Conservation (phyloP, 2,888 invertebrate genomes). For the Acleris holmiana region DNA sequence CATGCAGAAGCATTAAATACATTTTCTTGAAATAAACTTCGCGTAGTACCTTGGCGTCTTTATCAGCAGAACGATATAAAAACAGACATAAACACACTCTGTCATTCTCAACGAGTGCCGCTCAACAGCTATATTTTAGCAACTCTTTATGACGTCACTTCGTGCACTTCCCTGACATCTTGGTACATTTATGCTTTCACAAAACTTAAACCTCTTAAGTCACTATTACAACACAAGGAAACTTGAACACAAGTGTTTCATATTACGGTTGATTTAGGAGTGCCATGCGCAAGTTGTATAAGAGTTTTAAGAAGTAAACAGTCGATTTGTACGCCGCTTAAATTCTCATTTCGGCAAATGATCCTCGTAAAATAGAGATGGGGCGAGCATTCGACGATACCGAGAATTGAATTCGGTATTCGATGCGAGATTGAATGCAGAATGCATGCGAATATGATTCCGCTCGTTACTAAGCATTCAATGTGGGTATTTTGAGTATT, state of each 20-base stretch:
- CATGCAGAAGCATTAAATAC: too few species aligned
- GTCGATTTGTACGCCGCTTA: conserved; percentile 48
- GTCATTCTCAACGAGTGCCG: conserved; percentile 2
- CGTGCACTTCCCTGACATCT: neutral
- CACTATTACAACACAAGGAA: too few species aligned
- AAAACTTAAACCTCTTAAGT: too few species aligned
- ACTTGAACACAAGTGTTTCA: neutral
- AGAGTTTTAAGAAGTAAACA: conserved; percentile 26
- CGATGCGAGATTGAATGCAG: conserved; percentile 26
- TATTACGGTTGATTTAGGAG: neutral
- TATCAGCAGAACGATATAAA: neutral
- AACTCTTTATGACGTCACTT: conserved; percentile 10
- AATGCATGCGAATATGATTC: conserved; percentile 24
- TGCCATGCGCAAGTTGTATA: conserved; percentile 25
- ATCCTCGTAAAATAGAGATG: conserved; percentile 47
- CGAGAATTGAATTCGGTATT: conserved; percentile 23
- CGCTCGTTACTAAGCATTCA: conserved; percentile 11
- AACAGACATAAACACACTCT: conserved; percentile 3
- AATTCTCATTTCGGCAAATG: conserved; percentile 56
- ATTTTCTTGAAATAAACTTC: too few species aligned
- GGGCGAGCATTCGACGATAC: conserved; percentile 5
- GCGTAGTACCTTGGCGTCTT: too few species aligned
- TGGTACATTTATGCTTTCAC: too few species aligned
- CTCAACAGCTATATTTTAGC: conserved; percentile 3
- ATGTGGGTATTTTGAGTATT: neutral